Conservation (phyloP, 2,113 vertebrate species). For the Callipepla squamata region DNA sequence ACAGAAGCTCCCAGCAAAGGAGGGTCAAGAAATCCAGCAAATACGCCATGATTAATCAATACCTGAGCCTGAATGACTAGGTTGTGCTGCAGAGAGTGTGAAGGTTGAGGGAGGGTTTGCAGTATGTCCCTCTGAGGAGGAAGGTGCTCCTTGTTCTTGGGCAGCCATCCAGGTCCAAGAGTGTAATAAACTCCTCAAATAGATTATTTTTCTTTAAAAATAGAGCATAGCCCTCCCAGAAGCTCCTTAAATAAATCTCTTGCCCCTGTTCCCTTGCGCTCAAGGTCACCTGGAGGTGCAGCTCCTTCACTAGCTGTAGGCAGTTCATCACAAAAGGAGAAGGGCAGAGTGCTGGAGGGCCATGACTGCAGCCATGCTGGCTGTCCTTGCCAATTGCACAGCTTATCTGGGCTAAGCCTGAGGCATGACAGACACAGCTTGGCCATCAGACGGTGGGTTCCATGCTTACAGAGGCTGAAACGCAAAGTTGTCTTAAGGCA, state of each 20-base stretch:
- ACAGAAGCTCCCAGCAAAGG: background rate
- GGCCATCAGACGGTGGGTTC: background rate
- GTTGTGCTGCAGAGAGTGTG: background rate
- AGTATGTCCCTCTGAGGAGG: background rate
- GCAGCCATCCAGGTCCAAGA: background rate
- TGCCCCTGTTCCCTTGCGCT: background rate
- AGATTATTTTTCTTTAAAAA: slow-evolving; percentile 39
- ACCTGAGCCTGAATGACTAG: background rate
- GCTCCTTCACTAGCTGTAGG: background rate
- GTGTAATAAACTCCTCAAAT: background rate
- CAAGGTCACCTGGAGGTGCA: slow-evolving; percentile 18
- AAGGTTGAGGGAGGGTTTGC: background rate
- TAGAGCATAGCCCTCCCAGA: background rate
- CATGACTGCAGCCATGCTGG: background rate
- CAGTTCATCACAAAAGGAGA: background rate
- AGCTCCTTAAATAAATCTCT: slow-evolving; percentile 36
- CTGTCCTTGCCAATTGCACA: fast-evolving
- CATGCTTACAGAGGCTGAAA: background rate
- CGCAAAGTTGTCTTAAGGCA: background rate
- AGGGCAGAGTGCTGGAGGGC: background rate
- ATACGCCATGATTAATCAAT: background rate
- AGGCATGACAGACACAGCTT: background rate
- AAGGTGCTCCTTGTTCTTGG: background rate
- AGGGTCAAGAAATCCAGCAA: background rate
- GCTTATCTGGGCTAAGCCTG: background rate